A percentile compares a stretch with the other conserved stretches of the same genome.
These are phyloP conservation scores for Manduca sexta DNA, from an alignment of 1,140 invertebrate species.

Conservation along the genomic window DNA sequence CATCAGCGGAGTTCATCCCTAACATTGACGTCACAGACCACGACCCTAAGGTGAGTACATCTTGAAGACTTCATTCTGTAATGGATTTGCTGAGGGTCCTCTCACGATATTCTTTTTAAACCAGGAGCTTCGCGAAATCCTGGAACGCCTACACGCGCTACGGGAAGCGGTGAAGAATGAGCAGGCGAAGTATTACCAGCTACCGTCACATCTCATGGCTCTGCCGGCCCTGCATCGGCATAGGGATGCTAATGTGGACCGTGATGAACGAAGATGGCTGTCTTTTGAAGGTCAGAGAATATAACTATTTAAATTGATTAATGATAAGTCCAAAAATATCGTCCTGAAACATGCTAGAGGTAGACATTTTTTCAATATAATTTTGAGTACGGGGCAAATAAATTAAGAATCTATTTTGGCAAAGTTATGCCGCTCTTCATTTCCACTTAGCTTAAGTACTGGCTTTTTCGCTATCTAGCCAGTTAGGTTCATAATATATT, in stretches of 20 bases:
- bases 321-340: too few relatives aligned
- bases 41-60: slow-evolving; percentile 47
- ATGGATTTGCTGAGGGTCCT: not conserved
- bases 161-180: slow-evolving; percentile 50
- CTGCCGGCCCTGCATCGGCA: slow-evolving; percentile 52
- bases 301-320: not conserved
- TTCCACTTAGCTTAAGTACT: too few relatives aligned
- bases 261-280: slow-evolving; percentile 48
- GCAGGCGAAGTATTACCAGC: slow-evolving; percentile 34
- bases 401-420: too few relatives aligned
- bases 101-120: slow-evolving; percentile 5
- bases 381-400: too few relatives aligned
- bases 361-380: too few relatives aligned
- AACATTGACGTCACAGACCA: slow-evolving; percentile 51
- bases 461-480: too few relatives aligned
- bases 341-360: too few relatives aligned
- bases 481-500: too few relatives aligned
- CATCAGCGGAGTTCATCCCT: slow-evolving; percentile 37
- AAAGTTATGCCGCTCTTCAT: too few relatives aligned
- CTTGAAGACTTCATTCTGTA: not conserved
- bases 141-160: slow-evolving; percentile 51
- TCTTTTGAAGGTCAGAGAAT: slow-evolving; percentile 56
- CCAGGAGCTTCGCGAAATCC: slow-evolving; percentile 57
- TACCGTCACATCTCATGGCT: slow-evolving; percentile 45
- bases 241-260: slow-evolving; percentile 63